phyloP scores from a whole-genome alignment of 1,140 invertebrate genomes.

The Saccostrea cuccullata region DNA sequence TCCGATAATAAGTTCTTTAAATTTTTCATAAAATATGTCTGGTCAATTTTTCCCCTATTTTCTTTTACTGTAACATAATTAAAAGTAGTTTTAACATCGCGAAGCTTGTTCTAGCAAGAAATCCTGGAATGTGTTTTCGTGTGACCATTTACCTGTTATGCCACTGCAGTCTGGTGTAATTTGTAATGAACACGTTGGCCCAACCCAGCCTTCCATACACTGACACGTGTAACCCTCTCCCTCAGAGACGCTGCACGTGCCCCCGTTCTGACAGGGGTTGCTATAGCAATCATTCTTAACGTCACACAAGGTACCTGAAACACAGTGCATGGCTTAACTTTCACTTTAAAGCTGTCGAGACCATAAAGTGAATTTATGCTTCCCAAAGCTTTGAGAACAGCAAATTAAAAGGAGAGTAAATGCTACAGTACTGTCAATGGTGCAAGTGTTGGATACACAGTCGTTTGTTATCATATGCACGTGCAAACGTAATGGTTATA shows the following conservation, averaged over 20 bases:
- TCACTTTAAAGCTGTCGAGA: background rate
- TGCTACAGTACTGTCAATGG: too few species aligned
- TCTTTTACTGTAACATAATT: background rate
- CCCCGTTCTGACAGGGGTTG: background rate
- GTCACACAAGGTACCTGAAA: slow-evolving; percentile 7
- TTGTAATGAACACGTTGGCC: background rate
- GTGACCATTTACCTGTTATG: background rate
- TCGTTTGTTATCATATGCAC: too few species aligned
- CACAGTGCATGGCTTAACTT: background rate
- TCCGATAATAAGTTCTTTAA: background rate
- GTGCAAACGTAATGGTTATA: too few species aligned
- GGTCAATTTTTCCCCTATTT: background rate
- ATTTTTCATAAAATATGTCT: background rate
- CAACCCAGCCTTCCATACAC: background rate
- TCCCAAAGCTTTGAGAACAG: too few species aligned
- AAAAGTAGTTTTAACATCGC: too few species aligned
- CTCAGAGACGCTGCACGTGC: background rate
- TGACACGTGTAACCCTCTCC: background rate
- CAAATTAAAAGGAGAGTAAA: too few species aligned
- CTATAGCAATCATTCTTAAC: background rate
- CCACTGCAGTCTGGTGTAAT: background rate
- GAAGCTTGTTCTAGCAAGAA: too few species aligned
- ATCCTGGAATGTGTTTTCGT: too few species aligned
- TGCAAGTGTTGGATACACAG: too few species aligned
- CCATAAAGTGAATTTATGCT: too few species aligned